Conservation (phyloP, 1,140 invertebrate species). For the Micrasema minimum region DNA sequence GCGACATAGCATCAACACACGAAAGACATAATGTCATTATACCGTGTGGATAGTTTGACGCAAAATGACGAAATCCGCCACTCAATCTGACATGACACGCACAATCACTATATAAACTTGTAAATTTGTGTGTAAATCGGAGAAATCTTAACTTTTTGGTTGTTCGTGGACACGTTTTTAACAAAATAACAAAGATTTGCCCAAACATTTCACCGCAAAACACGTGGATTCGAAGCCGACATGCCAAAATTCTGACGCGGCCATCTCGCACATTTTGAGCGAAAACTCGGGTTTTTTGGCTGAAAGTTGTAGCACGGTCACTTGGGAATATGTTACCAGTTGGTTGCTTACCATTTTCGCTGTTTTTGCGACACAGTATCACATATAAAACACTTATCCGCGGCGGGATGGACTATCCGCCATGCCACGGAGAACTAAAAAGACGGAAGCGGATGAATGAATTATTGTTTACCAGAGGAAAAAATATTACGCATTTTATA, state of each 20-base stretch:
- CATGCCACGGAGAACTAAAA: constrained; percentile 67
- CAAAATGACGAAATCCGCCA: neutral
- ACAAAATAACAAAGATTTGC: constrained; percentile 14
- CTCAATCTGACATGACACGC: neutral
- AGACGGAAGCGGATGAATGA: constrained; percentile 60
- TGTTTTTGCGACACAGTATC: constrained; percentile 62
- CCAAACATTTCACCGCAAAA: constrained; percentile 6
- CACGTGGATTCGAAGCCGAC: constrained; percentile 30
- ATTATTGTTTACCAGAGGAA: constrained; percentile 60
- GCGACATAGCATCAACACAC: constrained; percentile 35
- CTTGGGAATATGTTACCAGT: neutral
- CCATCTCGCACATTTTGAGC: constrained; percentile 1
- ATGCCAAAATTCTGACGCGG: constrained; percentile 8
- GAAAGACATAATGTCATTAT: constrained; percentile 14
- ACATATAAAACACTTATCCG: constrained; percentile 62
- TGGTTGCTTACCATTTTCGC: constrained; percentile 65
- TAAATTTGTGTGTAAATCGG: neutral
- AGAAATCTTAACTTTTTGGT: neutral
- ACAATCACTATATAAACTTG: neutral
- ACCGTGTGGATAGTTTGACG: constrained; percentile 41
- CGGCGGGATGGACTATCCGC: constrained; percentile 66
- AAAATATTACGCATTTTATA: no score
- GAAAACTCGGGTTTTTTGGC: no score
- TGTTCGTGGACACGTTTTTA: neutral
- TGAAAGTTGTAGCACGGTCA: neutral